A percentile compares a stretch with the other conserved stretches of the same genome.
phyloP scores from a whole-genome alignment of 2,888 invertebrate genomes.

The Eustalomyia histrio region DNA sequence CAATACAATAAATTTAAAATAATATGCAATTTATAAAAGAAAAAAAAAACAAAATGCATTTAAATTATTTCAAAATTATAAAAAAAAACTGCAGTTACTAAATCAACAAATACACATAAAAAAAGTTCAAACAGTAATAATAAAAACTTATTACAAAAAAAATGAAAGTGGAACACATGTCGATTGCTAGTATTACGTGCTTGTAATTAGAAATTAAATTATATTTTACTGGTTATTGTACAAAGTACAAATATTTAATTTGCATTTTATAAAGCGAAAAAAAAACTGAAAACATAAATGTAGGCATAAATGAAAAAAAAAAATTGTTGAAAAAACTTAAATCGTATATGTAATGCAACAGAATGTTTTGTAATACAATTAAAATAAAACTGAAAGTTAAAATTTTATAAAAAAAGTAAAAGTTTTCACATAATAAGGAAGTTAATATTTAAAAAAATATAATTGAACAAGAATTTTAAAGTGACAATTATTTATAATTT shows the following conservation, averaged over 20 bases:
- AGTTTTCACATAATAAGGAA: slow-evolving; percentile 29
- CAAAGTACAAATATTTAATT: slow-evolving; percentile 52
- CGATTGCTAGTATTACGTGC: slow-evolving; percentile 63
- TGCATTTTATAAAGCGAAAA: slow-evolving; percentile 36
- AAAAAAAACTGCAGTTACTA: slow-evolving; percentile 44
- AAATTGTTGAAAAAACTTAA: not conserved
- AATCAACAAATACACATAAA: slow-evolving; percentile 30
- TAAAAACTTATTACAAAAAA: slow-evolving; percentile 26
- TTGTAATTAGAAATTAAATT: slow-evolving; percentile 62
- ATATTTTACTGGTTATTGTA: slow-evolving; percentile 20
- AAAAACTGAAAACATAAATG: not conserved
- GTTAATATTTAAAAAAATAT: too few relatives aligned
- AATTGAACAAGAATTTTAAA: too few relatives aligned
- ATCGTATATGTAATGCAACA: slow-evolving; percentile 26
- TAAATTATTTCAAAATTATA: slow-evolving; percentile 24
- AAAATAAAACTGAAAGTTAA: slow-evolving; percentile 55
- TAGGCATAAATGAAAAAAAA: not conserved
- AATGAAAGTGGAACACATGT: slow-evolving; percentile 66
- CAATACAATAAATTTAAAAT: slow-evolving; percentile 32
- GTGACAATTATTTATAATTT: too few relatives aligned
- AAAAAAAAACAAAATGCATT: slow-evolving; percentile 24
- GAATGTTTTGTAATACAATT: slow-evolving; percentile 61
- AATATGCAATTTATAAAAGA: slow-evolving; percentile 3
- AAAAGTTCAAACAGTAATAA: slow-evolving; percentile 41
- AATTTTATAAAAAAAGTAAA: slow-evolving; percentile 45